phyloP scores from a whole-genome alignment of 2,888 invertebrate genomes.

The Agrochola lota region DNA sequence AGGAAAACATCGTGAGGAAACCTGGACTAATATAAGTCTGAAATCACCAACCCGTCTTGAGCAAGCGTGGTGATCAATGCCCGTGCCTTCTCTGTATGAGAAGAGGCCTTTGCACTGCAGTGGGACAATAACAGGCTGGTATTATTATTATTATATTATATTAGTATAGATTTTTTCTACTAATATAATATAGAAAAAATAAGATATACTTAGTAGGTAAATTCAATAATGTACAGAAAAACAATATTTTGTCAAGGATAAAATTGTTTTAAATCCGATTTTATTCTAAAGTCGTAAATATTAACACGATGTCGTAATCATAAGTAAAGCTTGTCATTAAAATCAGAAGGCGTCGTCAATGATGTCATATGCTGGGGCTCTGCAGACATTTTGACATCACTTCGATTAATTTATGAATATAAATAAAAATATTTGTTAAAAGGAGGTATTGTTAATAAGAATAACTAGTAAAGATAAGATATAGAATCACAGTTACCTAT shows the following conservation, averaged over 20 bases:
- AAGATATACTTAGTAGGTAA: not conserved
- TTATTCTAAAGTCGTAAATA: slow-evolving; percentile 47
- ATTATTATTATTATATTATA: no score
- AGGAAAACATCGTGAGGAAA: no score
- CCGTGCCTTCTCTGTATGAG: no score
- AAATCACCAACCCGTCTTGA: no score
- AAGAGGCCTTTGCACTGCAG: no score
- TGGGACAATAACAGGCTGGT: no score
- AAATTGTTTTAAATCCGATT: slow-evolving; percentile 33
- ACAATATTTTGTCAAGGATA: slow-evolving; percentile 24
- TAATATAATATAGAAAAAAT: no score
- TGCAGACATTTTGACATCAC: slow-evolving; percentile 50
- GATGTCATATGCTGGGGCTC: slow-evolving; percentile 57
- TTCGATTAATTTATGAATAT: slow-evolving; percentile 27
- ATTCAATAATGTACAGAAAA: slow-evolving; percentile 17
- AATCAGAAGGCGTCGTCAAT: slow-evolving; percentile 51
- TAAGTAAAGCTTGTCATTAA: slow-evolving; percentile 53
- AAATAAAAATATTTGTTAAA: slow-evolving; percentile 18
- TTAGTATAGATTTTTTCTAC: not conserved
- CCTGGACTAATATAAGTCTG: no score
- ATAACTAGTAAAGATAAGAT: not conserved
- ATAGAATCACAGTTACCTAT: not conserved
- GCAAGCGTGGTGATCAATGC: no score
- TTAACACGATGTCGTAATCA: slow-evolving; percentile 50
- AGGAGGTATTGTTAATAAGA: slow-evolving; percentile 3